Base-by-base conservation (phyloP, 2,888 invertebrate species). In the Lacanobia wlatinum region DNA sequence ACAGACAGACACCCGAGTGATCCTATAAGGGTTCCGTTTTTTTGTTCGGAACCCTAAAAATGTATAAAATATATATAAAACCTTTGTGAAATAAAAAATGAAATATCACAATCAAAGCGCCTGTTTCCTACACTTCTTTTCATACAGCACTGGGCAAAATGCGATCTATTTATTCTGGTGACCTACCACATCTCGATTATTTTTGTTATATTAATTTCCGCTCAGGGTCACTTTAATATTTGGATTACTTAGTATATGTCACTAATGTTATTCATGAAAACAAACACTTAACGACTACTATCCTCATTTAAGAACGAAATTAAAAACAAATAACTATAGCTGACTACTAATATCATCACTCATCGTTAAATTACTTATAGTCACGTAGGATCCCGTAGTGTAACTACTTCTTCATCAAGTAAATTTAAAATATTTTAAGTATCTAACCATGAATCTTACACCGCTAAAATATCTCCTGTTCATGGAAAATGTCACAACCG, bases 401-500 rank as follows among this genome's bases (percentile, higher is more conserved):
- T 6, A 34, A 21, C 48, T 4, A 58, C 38, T 65, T 55, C 46
- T 53, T 12, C 16, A 38, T 21, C 12, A 28, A 23, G 18, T 46
- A 46, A n/a, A 18, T 12, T 53, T 34, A 16, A 62, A 21, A 12
- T 21, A 9, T 14, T 28, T 23, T 1, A 34, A 34, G 14, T 21
- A 5, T 34, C 34, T 34, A 55, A 74, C 9, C 38, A 82, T 85
- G 83, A 78, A 80, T 65, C 55, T 80, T 12, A 71, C 75, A 52
- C 77, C 86, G 1, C 64, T 87, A 6, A 80, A 84, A 73, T 77
- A 78, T 56, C 48, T 85, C 21, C 52, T 84, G 60, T 61, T 75
- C 28, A 62, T 84, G 28, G 87, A 88, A 82, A 87, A 84, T 61
- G 5, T 76, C 0, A 61, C 83, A 7, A 68, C 85, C 7, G 63